phyloP scores from a whole-genome alignment of 2,888 invertebrate species.

The Clistopyga incitator region DNA sequence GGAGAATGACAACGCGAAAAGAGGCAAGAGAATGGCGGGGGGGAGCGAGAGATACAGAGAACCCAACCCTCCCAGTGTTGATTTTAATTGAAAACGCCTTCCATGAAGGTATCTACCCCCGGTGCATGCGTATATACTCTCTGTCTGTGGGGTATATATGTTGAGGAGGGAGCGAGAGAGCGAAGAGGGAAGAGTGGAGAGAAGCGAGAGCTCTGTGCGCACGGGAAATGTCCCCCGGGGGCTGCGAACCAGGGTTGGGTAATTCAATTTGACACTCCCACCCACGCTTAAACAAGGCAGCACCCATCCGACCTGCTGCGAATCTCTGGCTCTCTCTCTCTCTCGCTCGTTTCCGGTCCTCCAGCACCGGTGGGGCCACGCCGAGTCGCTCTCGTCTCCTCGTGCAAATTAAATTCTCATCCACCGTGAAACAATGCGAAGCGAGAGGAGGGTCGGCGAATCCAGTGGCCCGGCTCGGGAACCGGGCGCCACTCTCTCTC shows the following conservation, averaged over 20 bases:
- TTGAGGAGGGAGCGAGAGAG: slow-evolving; percentile 65
- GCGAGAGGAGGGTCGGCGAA: slow-evolving; percentile 65
- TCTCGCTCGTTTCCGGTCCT: slow-evolving; percentile 52
- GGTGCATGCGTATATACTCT: slow-evolving; percentile 46
- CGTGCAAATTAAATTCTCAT: slow-evolving; percentile 83
- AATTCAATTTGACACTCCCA: slow-evolving; percentile 84
- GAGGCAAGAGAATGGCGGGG: slow-evolving; percentile 61
- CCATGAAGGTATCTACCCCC: slow-evolving; percentile 73
- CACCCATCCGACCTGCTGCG: slow-evolving; percentile 75
- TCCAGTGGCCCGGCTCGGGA: slow-evolving; percentile 26
- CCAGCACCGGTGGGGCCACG: slow-evolving; percentile 48
- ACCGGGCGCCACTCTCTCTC: background rate
- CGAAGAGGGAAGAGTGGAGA: slow-evolving; percentile 70
- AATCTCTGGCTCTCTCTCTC: slow-evolving; percentile 57
- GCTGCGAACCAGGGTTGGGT: slow-evolving; percentile 77
- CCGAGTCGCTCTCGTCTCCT: slow-evolving; percentile 67
- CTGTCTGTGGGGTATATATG: slow-evolving; percentile 28
- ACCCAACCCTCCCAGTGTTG: slow-evolving; percentile 75
- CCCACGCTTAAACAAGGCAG: slow-evolving; percentile 83
- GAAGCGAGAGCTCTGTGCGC: slow-evolving; percentile 69
- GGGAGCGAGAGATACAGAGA: slow-evolving; percentile 34
- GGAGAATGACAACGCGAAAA: slow-evolving; percentile 46
- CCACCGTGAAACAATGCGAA: slow-evolving; percentile 83
- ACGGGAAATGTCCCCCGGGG: slow-evolving; percentile 80
- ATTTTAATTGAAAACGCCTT: slow-evolving; percentile 82